Base-by-base conservation (phyloP, 2,888 invertebrate species). In the Yponomeuta malinellus region DNA sequence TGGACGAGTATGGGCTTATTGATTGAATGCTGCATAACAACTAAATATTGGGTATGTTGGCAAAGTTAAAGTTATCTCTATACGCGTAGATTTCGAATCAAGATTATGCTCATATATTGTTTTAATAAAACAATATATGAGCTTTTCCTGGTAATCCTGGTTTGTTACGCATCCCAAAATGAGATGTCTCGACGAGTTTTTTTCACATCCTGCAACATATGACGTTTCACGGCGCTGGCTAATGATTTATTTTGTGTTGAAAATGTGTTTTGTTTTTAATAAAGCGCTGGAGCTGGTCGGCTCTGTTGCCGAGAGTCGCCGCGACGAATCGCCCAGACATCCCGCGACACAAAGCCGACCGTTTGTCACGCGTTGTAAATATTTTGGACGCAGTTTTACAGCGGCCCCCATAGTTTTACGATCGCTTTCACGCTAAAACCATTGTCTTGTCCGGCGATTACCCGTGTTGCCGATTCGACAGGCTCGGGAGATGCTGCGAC, bases 341-440 rank as follows among this genome's bases (percentile, higher is more conserved):
- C 84, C 84, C 79, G 78, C 89, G 87, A 90, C 89, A 90, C 89
- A 90, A 90, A 88, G 82, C 78, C 75, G 78, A 78, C 74, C 77
- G 85, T 89, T 91, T 89, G 90, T 90, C 90, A 90, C 88, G 89
- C 88, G 86, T 83, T 81, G 90, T 91, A 90, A 91, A 90, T 91
- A 90, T 91, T 91, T 91, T 90, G 89, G 91, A 89, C 88, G 79
- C 83, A 76, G 80, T 82, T 87, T 88, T 85, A 87, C 84, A 80
- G 83, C 70, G 81, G 74, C 81, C 83, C 43, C 70, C 85, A 84
- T 86, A 88, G 87, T 86, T 91, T 91, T 90, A 90, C 85, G 90
- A 82, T 80, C 79, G 71, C 87, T 89, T 90, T 89, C 86, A 84
- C 86, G 85, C 85, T 85, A 85, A 81, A 81, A 79, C 81, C 81